Percentiles rank a stretch among this genome's conserved stretches.
phyloP scores from a whole-genome alignment of 2,797 vertebrate genomes.

The Strix occidentalis region DNA sequence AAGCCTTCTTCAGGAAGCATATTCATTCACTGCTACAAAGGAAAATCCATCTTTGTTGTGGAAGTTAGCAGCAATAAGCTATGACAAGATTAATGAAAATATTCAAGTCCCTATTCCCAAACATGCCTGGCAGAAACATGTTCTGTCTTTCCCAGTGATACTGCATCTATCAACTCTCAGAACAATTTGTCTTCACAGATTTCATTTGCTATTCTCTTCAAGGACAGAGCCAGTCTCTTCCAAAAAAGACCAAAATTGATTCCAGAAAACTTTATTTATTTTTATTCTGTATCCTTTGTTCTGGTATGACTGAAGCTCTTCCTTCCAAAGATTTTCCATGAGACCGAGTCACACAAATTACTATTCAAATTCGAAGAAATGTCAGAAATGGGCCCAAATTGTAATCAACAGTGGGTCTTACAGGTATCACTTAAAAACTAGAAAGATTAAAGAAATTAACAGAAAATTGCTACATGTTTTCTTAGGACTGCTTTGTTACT shows the following conservation, averaged over 20 bases:
- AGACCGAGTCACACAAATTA: neutral
- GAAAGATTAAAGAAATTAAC: neutral
- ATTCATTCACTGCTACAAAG: constrained; percentile 13
- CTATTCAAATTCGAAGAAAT: neutral
- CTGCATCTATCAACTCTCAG: constrained; percentile 17
- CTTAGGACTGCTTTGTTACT: neutral
- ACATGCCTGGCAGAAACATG: constrained; percentile 53
- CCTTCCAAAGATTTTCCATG: neutral
- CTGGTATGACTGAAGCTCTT: neutral
- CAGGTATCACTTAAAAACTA: neutral
- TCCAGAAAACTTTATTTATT: neutral
- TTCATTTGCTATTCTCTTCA: constrained; percentile 15
- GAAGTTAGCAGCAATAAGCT: constrained; percentile 33
- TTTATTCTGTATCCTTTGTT: neutral
- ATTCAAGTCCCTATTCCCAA: constrained; percentile 47
- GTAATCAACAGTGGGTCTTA: neutral
- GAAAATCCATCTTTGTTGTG: constrained; percentile 3
- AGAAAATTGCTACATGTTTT: neutral
- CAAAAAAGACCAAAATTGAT: neutral
- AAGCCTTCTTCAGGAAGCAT: neutral
- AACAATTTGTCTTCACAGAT: constrained; percentile 26
- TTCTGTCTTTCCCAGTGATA: constrained; percentile 39
- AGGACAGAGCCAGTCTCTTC: neutral
- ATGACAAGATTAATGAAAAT: constrained; percentile 58
- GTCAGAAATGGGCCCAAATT: neutral